phyloP scores from a whole-genome alignment of 1,140 invertebrate species.

The Cyclina sinensis region DNA sequence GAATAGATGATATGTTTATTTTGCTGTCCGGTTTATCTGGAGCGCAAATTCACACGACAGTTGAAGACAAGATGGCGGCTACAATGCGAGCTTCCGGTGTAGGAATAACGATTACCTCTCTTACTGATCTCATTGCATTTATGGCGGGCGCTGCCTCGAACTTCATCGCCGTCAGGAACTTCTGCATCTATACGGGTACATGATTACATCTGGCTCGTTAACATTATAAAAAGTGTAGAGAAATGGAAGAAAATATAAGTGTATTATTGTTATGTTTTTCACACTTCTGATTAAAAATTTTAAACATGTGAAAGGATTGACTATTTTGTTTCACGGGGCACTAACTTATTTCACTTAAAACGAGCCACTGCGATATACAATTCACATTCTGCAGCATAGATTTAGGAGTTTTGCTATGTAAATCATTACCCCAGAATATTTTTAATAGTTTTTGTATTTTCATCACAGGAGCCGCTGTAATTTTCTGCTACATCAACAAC shows the following conservation, averaged over 20 bases:
- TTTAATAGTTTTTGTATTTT: too few relatives aligned
- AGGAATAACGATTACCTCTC: constrained; percentile 98
- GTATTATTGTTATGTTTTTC: too few relatives aligned
- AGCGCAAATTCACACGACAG: constrained; percentile 86
- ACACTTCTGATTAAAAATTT: too few relatives aligned
- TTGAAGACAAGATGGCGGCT: constrained; percentile 94
- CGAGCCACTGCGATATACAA: too few relatives aligned
- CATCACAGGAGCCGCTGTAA: constrained; percentile 63
- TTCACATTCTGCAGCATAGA: too few relatives aligned
- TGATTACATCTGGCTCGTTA: neutral
- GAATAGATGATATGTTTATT: constrained; percentile 98
- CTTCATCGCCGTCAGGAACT: constrained; percentile 97
- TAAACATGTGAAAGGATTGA: too few relatives aligned
- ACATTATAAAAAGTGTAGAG: too few relatives aligned
- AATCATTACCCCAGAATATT: too few relatives aligned
- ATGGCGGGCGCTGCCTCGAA: constrained; percentile 97
- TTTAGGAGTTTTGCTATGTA: too few relatives aligned
- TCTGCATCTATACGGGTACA: constrained; percentile 97
- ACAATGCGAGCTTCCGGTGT: constrained; percentile 97
- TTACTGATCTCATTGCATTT: constrained; percentile 98
- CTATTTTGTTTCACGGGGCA: too few relatives aligned
- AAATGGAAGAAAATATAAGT: too few relatives aligned
- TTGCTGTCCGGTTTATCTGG: constrained; percentile 91
- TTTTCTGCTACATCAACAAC: constrained; percentile 70
- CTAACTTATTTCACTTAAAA: too few relatives aligned